Evolutionary conservation across 2,113 vertebrate genomes (phyloP).

Genomic region (Sinocyclocheilus rhinocerous): DNA sequence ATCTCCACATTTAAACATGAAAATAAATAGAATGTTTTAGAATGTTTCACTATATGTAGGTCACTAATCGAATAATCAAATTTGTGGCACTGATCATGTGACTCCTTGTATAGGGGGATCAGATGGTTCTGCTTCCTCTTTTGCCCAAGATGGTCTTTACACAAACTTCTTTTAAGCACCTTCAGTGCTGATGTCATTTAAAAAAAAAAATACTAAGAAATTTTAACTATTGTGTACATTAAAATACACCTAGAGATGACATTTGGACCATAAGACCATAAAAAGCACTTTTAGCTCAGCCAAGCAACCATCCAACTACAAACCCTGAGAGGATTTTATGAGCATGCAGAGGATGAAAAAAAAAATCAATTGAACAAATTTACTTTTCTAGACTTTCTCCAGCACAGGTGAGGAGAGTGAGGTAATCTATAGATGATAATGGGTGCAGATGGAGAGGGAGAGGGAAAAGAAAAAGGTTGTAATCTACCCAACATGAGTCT

Average conservation of each 20-base stretch:
- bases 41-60: background rate
- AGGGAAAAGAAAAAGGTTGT: constrained; percentile 67
- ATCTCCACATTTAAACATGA: background rate
- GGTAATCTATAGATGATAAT: constrained; percentile 69
- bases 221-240: background rate
- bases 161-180: background rate
- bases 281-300: background rate
- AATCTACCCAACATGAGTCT: constrained; percentile 71
- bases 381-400: constrained; percentile 43
- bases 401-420: constrained; percentile 53
- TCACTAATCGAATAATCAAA: background rate
- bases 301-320: constrained; percentile 43
- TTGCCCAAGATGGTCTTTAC: background rate
- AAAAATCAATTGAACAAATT: constrained; percentile 56
- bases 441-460: constrained; percentile 55
- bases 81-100: background rate
- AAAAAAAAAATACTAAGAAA: background rate
- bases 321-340: constrained; percentile 55
- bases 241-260: background rate
- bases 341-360: constrained; percentile 41
- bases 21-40: background rate
- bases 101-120: background rate
- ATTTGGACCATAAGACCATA: background rate
- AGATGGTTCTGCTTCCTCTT: background rate
- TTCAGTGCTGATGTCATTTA: background rate